A percentile compares a stretch with the other conserved stretches of the same genome.
These are phyloP conservation scores for Trichonephila inaurata DNA, from an alignment of 1,140 invertebrate species.

Conservation along the genomic window DNA sequence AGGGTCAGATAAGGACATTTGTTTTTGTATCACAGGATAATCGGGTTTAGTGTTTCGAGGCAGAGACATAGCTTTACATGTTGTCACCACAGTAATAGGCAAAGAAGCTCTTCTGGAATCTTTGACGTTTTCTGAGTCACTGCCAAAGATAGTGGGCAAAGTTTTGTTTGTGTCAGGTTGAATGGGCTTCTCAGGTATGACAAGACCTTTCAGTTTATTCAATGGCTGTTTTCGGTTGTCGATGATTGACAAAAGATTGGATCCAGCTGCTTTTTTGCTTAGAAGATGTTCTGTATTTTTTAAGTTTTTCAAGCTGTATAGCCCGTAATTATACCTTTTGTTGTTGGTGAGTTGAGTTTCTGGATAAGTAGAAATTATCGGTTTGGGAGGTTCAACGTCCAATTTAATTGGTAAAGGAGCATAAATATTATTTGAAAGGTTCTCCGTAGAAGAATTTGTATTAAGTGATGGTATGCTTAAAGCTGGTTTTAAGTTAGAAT, in stretches of 20 bases:
- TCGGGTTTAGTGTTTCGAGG: slow-evolving; percentile 75
- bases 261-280: slow-evolving; percentile 58
- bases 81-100: slow-evolving; percentile 65
- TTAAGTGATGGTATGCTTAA: slow-evolving; percentile 68
- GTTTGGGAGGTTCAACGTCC: slow-evolving; percentile 63
- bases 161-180: slow-evolving; percentile 78
- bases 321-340: slow-evolving; percentile 64
- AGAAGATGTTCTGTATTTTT: slow-evolving; percentile 66
- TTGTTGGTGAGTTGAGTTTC: slow-evolving; percentile 70
- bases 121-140: slow-evolving; percentile 80
- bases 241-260: slow-evolving; percentile 62
- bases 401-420: slow-evolving; percentile 49
- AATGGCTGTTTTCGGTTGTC: slow-evolving; percentile 53
- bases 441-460: not conserved
- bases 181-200: slow-evolving; percentile 87
- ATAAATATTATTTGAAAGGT: slow-evolving; percentile 14
- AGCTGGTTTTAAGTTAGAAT: slow-evolving; percentile 48
- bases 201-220: slow-evolving; percentile 88
- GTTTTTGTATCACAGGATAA: not conserved
- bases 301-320: slow-evolving; percentile 74
- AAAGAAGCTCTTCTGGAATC: slow-evolving; percentile 69
- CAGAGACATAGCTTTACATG: slow-evolving; percentile 55
- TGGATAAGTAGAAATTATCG: slow-evolving; percentile 76
- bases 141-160: slow-evolving; percentile 90
- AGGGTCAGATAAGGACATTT: slow-evolving; percentile 40